These are phyloP conservation scores for Ectemnius lituratus DNA, from an alignment of 2,888 invertebrate species.

Conservation along the genomic window DNA sequence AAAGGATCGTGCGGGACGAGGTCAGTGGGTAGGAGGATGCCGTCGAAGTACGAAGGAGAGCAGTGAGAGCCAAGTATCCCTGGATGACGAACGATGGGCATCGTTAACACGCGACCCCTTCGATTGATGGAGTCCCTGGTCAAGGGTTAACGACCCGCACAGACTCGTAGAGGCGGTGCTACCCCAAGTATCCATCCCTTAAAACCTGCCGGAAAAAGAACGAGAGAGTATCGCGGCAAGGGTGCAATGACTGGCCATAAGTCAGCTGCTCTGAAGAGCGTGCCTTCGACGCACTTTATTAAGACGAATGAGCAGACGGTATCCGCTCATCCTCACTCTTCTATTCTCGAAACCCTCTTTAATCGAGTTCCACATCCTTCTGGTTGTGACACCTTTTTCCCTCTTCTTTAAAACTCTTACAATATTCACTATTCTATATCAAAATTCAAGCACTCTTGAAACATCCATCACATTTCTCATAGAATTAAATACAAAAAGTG, in stretches of 20 bases:
- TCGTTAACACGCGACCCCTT: conserved; percentile 52
- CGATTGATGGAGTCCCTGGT: conserved; percentile 55
- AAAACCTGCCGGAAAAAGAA: too few species aligned
- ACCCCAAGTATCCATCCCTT: too few species aligned
- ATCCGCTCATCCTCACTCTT: conserved; percentile 16
- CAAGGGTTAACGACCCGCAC: conserved; percentile 52
- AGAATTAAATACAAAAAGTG: not conserved
- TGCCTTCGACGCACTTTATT: conserved; percentile 69
- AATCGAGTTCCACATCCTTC: conserved; percentile 44
- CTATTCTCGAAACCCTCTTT: conserved; percentile 18
- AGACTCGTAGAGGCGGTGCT: not conserved
- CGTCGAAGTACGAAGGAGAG: not conserved
- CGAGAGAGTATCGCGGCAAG: too few species aligned
- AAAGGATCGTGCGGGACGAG: conserved; percentile 8
- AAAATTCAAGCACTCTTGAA: not conserved
- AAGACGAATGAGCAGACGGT: conserved; percentile 64
- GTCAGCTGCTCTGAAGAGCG: conserved; percentile 50
- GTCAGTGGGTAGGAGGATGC: not conserved
- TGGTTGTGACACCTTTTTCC: not conserved
- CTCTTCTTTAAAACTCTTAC: not conserved
- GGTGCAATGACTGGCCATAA: conserved; percentile 62
- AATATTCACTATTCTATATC: not conserved
- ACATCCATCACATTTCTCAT: not conserved
- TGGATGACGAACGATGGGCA: conserved; percentile 52
- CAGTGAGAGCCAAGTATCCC: conserved; percentile 13